Evolutionary conservation across 2,888 invertebrate genomes (phyloP).

Genomic region (Allygus modestus): DNA sequence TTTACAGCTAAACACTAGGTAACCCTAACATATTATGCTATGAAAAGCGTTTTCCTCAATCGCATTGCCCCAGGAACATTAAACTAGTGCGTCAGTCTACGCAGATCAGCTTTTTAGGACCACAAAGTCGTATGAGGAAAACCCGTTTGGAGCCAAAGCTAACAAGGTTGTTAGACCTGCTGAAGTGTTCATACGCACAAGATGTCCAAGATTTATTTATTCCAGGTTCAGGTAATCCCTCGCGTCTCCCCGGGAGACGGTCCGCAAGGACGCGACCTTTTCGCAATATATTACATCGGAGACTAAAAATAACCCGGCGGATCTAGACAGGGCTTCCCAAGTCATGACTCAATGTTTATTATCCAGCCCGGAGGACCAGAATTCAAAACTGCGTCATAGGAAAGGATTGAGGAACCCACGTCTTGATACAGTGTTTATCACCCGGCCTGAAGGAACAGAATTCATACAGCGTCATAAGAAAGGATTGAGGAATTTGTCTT

Average conservation of each 20-base stretch:
- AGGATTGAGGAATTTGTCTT: too few species aligned
- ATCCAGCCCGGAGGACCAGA: neutral
- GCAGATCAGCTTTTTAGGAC: too few species aligned
- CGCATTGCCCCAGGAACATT: too few species aligned
- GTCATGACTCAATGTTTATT: neutral
- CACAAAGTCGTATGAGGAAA: neutral
- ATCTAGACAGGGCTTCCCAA: neutral
- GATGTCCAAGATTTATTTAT: neutral
- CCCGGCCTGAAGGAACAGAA: too few species aligned
- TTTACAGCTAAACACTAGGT: too few species aligned
- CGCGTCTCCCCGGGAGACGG: neutral
- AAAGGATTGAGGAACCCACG: neutral
- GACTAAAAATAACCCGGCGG: slow-evolving; percentile 7
- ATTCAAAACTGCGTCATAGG: too few species aligned
- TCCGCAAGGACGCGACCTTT: neutral
- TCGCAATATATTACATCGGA: neutral
- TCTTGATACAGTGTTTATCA: too few species aligned
- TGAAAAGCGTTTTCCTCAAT: too few species aligned
- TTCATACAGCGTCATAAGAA: too few species aligned
- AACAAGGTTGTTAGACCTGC: neutral
- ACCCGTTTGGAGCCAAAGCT: neutral
- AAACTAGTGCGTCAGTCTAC: too few species aligned
- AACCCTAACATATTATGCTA: too few species aligned
- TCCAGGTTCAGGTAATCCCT: neutral
- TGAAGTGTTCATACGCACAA: neutral